Base-by-base conservation (phyloP, 1,140 invertebrate genomes). In the Lamellibrachia luymesi region DNA sequence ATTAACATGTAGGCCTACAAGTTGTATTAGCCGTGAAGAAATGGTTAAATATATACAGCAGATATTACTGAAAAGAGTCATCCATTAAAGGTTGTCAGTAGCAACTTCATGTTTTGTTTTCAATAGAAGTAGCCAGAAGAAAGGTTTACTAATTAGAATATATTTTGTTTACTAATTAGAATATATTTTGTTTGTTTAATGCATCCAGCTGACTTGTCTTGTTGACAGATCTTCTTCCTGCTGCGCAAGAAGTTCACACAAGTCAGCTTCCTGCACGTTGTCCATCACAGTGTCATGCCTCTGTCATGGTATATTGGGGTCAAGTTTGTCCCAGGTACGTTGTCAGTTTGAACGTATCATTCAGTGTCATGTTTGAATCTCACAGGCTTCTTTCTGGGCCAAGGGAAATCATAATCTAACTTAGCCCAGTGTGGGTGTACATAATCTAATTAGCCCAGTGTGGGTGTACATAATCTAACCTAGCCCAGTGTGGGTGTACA, bases 231-330 rank as follows among this genome's bases (percentile, higher is more conserved):
- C 92, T 96, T 96, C 93, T 96, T 96, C 94, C 94, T 96, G 22
- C 91, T 96, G 94, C 94, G 96, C 52, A 96, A 96, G 94, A 99
- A 99, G 97, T 98, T 98, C 96, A 97, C 98, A 95, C 98, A 99
- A 95, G 98, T 99, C 93, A 98, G 98, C 17, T 98, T 98, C 50
- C 97, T 99, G 38, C 98, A 99, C 96, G 98, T 99, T 93, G 98
- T 99, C 95, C 98, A 99, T 96, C 98, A 99, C 96, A 98, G 98
- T 92, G 97, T 98, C 95, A 99, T 99, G 98, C 98, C 98, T 13
- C 98, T 99, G 96, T 98, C 98, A 10, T 98, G 99, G 2, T 99
- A 98, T 98, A 98, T 98, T 97, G 98, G 98, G n/a, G 97, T 99
- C 94, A 98, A 99, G 96, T 99, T 99, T 96, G 98, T 98, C n/a